phyloP scores from a whole-genome alignment of 2,113 vertebrate species.

The Stigmatopora argus region DNA sequence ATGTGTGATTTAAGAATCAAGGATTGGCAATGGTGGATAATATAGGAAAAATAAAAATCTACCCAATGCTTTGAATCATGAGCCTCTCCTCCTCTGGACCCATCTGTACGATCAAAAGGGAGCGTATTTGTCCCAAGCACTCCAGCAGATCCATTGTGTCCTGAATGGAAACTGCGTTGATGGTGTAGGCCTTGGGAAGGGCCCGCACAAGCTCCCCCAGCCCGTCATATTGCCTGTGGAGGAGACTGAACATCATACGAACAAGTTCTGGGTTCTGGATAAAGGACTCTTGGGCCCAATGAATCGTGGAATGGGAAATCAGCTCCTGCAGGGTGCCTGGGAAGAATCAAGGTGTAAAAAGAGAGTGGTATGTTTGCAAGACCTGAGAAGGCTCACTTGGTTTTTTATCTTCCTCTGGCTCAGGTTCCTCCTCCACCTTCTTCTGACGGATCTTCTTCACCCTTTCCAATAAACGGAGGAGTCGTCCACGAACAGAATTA shows the following conservation, averaged over 20 bases:
- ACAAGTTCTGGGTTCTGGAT: slow-evolving; percentile 93
- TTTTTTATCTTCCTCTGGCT: slow-evolving; percentile 74
- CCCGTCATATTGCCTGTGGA: slow-evolving; percentile 88
- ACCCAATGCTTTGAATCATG: slow-evolving; percentile 98
- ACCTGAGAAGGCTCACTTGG: slow-evolving; percentile 70
- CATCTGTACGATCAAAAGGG: slow-evolving; percentile 94
- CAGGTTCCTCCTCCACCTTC: slow-evolving; percentile 68
- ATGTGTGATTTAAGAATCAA: background rate
- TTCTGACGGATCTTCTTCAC: slow-evolving; percentile 75
- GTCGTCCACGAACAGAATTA: slow-evolving; percentile 74
- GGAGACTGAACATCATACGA: slow-evolving; percentile 90
- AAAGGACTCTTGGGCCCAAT: slow-evolving; percentile 92
- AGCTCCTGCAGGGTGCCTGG: slow-evolving; percentile 84
- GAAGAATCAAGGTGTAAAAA: slow-evolving; percentile 3
- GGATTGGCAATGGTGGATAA: background rate
- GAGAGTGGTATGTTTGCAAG: background rate
- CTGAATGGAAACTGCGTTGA: slow-evolving; percentile 78
- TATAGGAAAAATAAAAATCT: background rate
- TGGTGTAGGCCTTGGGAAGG: slow-evolving; percentile 86
- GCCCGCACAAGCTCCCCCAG: slow-evolving; percentile 87
- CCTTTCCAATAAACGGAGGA: slow-evolving; percentile 77
- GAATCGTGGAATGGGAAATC: slow-evolving; percentile 90
- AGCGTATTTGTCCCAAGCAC: slow-evolving; percentile 91
- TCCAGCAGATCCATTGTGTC: slow-evolving; percentile 90
- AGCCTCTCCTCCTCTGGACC: slow-evolving; percentile 92